Conservation (phyloP, 1,140 invertebrate genomes). For the Hyposmocoma kahamanoa region DNA sequence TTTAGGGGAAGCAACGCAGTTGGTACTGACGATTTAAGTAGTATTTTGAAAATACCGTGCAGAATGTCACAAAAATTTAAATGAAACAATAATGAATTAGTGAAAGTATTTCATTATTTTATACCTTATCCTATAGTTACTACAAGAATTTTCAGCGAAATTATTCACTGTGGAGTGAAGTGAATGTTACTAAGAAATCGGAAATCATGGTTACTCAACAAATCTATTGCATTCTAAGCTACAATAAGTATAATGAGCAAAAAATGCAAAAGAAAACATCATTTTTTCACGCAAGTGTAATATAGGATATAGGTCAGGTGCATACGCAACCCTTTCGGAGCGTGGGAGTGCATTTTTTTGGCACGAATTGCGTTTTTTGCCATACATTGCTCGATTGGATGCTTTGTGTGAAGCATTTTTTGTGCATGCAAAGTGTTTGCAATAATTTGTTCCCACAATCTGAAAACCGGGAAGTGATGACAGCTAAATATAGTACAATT, state of each 20-base stretch:
- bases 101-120: neutral
- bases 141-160: too few species aligned
- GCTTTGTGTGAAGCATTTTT: slow-evolving; percentile 60
- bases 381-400: slow-evolving; percentile 22
- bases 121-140: too few species aligned
- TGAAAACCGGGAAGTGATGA: slow-evolving; percentile 59
- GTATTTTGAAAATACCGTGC: too few species aligned
- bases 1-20: too few species aligned
- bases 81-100: too few species aligned
- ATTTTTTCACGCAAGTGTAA: slow-evolving; percentile 51
- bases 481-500: slow-evolving; percentile 47
- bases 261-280: slow-evolving; percentile 52
- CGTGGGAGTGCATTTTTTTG: slow-evolving; percentile 66
- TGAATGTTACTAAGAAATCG: too few species aligned
- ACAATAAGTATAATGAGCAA: slow-evolving; percentile 51
- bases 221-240: slow-evolving; percentile 35
- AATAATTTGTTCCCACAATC: slow-evolving; percentile 72
- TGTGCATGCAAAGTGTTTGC: slow-evolving; percentile 59
- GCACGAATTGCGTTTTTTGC: slow-evolving; percentile 39
- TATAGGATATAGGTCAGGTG: slow-evolving; percentile 73
- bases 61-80: too few species aligned
- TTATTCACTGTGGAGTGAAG: too few species aligned
- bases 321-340: slow-evolving; percentile 64
- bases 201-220: slow-evolving; percentile 30
- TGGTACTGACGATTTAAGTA: too few species aligned